Evolutionary conservation across 2,113 vertebrate species (phyloP).

Genomic region (Apaloderma vittatum): DNA sequence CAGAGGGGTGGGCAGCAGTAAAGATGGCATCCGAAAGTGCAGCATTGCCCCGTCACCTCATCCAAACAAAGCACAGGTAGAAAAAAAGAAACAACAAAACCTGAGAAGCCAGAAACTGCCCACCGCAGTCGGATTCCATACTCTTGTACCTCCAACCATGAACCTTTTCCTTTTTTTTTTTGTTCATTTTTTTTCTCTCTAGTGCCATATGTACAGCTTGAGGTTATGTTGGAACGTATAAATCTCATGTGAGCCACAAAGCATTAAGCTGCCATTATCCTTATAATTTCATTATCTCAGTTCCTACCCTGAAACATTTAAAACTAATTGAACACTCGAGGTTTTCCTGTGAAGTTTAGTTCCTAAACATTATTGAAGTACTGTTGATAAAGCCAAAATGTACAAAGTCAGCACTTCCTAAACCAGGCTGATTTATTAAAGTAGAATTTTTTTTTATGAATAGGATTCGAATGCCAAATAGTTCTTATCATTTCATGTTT

Average conservation of each 20-base stretch:
- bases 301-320: constrained; percentile 81
- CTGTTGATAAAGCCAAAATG: constrained; percentile 80
- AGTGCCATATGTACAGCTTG: constrained; percentile 77
- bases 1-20: background rate
- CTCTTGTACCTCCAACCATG: constrained; percentile 10
- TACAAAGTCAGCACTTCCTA: constrained; percentile 80
- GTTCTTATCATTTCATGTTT: constrained; percentile 71
- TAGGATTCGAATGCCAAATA: constrained; percentile 64
- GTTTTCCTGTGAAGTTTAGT: constrained; percentile 84
- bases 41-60: background rate
- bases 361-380: constrained; percentile 80
- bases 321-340: constrained; percentile 83
- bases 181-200: background rate
- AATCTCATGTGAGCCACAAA: constrained; percentile 82
- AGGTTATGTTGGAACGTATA: constrained; percentile 82
- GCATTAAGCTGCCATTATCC: constrained; percentile 78
- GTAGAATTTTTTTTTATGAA: constrained; percentile 57
- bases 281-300: constrained; percentile 86
- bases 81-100: background rate
- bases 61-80: constrained; percentile 30
- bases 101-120: background rate
- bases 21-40: background rate
- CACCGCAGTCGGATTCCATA: constrained; percentile 35
- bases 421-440: constrained; percentile 77
- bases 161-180: constrained; percentile 36